A percentile compares a stretch with the other conserved stretches of the same genome.
These are phyloP conservation scores for Oxystoma pomonae DNA, from an alignment of 2,888 invertebrate species.

Conservation along the genomic window DNA sequence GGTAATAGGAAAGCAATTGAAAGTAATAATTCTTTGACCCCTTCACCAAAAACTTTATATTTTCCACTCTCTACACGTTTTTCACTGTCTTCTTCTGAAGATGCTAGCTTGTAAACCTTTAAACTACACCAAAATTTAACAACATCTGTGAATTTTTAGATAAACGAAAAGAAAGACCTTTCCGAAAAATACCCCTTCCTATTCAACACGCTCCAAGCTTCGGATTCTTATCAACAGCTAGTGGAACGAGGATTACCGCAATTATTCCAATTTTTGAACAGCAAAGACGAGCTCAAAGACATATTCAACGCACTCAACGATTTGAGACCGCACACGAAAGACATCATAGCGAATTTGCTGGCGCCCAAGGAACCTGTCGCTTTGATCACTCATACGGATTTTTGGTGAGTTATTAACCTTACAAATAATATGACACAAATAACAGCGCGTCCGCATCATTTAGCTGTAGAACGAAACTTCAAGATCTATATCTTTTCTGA, in stretches of 20 bases:
- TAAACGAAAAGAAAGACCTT: conserved; percentile 51
- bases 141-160: too few relatives aligned
- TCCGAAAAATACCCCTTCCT: conserved; percentile 62
- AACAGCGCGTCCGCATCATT: too few relatives aligned
- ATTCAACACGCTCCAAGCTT: conserved; percentile 73
- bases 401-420: conserved; percentile 65
- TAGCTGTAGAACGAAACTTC: too few relatives aligned
- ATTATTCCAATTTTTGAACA: conserved; percentile 66
- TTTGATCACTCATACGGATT: conserved; percentile 76
- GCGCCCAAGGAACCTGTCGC: conserved; percentile 70
- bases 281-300: conserved; percentile 59
- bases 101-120: too few relatives aligned
- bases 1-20: too few relatives aligned
- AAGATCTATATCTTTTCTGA: too few relatives aligned
- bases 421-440: conserved; percentile 72
- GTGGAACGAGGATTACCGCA: conserved; percentile 75
- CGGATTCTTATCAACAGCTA: conserved; percentile 74
- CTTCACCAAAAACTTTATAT: too few relatives aligned
- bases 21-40: too few relatives aligned
- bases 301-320: conserved; percentile 58
- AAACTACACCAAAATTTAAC: too few relatives aligned
- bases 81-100: too few relatives aligned
- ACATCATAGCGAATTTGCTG: conserved; percentile 65
- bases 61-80: too few relatives aligned
- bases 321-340: conserved; percentile 63